A percentile compares a stretch with the other conserved stretches of the same genome.
Conservation (phyloP, 2,888 invertebrate genomes). For the Sesamia inferens region DNA sequence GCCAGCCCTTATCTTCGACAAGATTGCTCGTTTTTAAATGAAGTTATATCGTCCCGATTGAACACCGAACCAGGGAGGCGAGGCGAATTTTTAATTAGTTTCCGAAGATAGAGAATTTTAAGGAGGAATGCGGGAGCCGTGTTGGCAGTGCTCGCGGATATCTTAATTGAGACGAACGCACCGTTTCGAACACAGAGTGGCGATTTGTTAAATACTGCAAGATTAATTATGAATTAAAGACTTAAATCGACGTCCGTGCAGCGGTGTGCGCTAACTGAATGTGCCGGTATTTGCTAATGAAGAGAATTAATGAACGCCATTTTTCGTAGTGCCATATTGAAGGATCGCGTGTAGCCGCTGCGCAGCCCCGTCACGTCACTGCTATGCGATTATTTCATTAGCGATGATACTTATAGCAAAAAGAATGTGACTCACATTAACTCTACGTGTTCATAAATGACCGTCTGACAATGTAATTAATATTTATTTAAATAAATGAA, state of each 20-base stretch:
- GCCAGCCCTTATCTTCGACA: constrained; percentile 88
- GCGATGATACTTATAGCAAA: constrained; percentile 65
- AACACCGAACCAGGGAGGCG: constrained; percentile 86
- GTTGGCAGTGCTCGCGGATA: constrained; percentile 83
- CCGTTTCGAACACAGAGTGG: constrained; percentile 76
- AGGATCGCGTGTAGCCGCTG: constrained; percentile 77
- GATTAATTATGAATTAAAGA: constrained; percentile 85
- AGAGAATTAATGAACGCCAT: constrained; percentile 81
- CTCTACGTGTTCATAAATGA: constrained; percentile 61
- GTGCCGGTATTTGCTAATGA: constrained; percentile 78
- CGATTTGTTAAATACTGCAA: constrained; percentile 83
- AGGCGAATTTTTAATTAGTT: constrained; percentile 90
- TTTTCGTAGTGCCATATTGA: constrained; percentile 78
- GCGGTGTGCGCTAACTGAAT: constrained; percentile 69
- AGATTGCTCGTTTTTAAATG: constrained; percentile 90
- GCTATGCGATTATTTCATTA: constrained; percentile 73
- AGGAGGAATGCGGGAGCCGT: constrained; percentile 86
- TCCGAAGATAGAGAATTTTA: constrained; percentile 89
- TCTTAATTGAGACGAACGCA: constrained; percentile 87
- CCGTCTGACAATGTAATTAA: constrained; percentile 55
- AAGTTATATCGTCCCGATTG: constrained; percentile 89
- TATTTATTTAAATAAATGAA: constrained; percentile 58
- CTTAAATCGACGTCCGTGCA: constrained; percentile 75
- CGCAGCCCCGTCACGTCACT: constrained; percentile 68
- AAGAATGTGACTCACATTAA: constrained; percentile 60